Evolutionary conservation across 2,113 vertebrate species (phyloP).

Genomic region (Zeus faber): DNA sequence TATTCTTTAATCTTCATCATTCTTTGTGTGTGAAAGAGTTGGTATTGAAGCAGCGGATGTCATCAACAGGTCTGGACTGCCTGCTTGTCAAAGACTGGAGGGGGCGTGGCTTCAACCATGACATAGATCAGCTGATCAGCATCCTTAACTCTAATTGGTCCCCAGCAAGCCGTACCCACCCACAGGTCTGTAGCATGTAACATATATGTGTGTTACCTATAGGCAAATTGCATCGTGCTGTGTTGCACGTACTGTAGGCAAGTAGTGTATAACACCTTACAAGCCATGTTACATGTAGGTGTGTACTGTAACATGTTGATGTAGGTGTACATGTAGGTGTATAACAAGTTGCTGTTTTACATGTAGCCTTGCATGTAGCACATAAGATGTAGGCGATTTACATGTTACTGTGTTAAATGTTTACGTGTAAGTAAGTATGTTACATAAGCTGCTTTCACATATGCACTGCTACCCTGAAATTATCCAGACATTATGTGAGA

Average conservation of each 20-base stretch:
- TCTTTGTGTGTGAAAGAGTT: too few relatives aligned
- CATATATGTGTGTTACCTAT: background rate
- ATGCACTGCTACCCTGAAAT: too few relatives aligned
- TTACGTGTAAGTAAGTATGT: too few relatives aligned
- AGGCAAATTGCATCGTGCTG: background rate
- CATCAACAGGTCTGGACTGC: conserved; percentile 77
- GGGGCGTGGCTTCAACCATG: conserved; percentile 84
- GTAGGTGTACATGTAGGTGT: background rate
- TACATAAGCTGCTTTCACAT: too few relatives aligned
- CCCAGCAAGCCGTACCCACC: conserved; percentile 53
- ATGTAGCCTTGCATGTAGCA: too few relatives aligned
- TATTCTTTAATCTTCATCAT: background rate
- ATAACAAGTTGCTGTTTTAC: too few relatives aligned
- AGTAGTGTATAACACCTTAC: background rate
- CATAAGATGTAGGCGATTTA: too few relatives aligned
- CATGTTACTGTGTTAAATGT: too few relatives aligned
- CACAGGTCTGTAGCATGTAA: conserved; percentile 68
- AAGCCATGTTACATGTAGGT: background rate
- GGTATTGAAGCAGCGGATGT: background rate
- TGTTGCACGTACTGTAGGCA: too few relatives aligned
- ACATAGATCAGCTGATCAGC: conserved; percentile 77
- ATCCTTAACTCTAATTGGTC: conserved; percentile 55
- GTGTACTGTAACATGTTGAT: background rate
- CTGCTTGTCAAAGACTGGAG: conserved; percentile 84
- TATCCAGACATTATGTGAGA: background rate